Evolutionary conservation across 2,113 vertebrate genomes (phyloP), one percentile per base, ranked within the genome.

Genomic region (Empidonax alnorum): DNA sequence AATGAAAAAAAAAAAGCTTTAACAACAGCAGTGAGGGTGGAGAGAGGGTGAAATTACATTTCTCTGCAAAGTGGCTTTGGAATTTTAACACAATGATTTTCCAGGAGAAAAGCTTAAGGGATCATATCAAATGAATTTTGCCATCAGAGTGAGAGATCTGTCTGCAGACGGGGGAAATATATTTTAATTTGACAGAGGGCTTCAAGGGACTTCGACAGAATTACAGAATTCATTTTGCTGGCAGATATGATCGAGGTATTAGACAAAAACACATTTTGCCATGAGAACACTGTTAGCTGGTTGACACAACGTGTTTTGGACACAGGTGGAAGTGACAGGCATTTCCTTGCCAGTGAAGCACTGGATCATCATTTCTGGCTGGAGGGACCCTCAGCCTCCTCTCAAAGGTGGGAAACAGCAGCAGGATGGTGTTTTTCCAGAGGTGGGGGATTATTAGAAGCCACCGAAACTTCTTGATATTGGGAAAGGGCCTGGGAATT

Each of bases 151-250:
- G 76, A 97, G 95, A 96, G 88, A 95, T 96, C 88, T 81, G 58
- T 89, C 88, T 96, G 82, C 76, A 69, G 92, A 68, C 56, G 55
- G 55, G 72, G 82, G 65, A 41, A 53, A 76, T 71, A 93, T 17
- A 68, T 93, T 93, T 96, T 87, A 91, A 96, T 96, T 96, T 97
- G 95, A 97, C 94, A 95, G 94, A 81, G 33, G 50, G 81, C 91
- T 97, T 97, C 35, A 18, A 94, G 88, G 85, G 94, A 80, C 89
- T 96, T 84, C 82, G 97, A 96, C 94, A 94, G 96, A 95, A 97
- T 62, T 96, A 96, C 95, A 94, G 97, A 95, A 95, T 88, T 95
- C 96, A 67, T 97, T 97, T 94, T 96, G 85, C 89, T 81, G 91
- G 92, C 53, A 85, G 89, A 89, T 75, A 66, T 47, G 73, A 96